Evolutionary conservation across 2,113 vertebrate genomes (phyloP).

Genomic region (Saimiri boliviensis): DNA sequence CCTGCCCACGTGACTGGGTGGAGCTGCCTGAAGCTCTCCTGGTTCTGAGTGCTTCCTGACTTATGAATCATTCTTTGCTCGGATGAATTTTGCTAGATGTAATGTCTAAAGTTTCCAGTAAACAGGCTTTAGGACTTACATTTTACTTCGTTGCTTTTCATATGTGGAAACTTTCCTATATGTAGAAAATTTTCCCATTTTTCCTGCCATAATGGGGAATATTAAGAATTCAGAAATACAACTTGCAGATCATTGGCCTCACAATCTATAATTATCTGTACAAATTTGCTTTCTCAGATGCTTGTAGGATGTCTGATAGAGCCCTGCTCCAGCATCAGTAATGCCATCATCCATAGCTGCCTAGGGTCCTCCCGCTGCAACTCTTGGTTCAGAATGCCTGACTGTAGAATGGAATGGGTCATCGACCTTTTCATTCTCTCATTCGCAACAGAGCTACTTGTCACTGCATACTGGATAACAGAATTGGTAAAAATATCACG

Average conservation of each 20-base stretch:
- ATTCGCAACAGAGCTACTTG: background rate
- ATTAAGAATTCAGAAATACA: background rate
- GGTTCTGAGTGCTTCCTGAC: background rate
- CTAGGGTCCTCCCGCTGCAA: fast-evolving
- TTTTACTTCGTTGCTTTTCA: background rate
- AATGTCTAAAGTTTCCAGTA: background rate
- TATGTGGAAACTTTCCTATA: background rate
- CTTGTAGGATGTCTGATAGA: background rate
- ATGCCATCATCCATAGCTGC: fast-evolving
- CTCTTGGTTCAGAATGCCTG: background rate
- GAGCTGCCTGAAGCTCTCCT: background rate
- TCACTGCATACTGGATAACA: background rate
- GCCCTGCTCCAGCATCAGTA: too few relatives aligned
- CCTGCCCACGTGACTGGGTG: background rate
- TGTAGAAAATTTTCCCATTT: background rate
- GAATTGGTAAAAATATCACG: background rate
- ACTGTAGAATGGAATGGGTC: background rate
- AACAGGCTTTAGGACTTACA: background rate
- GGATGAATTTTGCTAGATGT: background rate
- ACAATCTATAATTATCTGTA: background rate
- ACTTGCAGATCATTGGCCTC: background rate
- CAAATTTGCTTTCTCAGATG: background rate
- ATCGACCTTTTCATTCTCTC: background rate
- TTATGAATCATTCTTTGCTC: background rate
- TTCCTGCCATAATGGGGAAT: fast-evolving